phyloP scores from a whole-genome alignment of 2,888 invertebrate species.

The Acanthosoma haemorrhoidale region DNA sequence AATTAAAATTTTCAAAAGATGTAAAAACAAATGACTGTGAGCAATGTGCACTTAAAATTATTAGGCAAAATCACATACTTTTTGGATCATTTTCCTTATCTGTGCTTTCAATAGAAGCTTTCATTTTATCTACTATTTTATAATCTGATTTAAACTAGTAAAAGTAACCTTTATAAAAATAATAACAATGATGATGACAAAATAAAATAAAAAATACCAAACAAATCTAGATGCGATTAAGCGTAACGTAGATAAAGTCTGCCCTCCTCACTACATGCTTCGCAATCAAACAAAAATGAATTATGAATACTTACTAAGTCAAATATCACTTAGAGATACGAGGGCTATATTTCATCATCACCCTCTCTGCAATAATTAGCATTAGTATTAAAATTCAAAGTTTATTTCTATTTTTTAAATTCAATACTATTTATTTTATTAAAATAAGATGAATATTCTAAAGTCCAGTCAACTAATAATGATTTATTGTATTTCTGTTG shows the following conservation, averaged over 20 bases:
- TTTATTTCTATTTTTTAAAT: neutral
- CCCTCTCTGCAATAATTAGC: conserved; percentile 46
- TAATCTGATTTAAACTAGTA: neutral
- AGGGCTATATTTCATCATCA: conserved; percentile 48
- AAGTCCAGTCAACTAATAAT: too few relatives aligned
- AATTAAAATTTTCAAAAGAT: neutral
- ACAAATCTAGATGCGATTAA: conserved; percentile 11
- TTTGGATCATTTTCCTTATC: neutral
- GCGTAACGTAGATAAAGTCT: conserved; percentile 7
- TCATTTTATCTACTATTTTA: neutral
- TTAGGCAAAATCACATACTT: neutral
- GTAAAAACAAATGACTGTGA: neutral
- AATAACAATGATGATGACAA: neutral
- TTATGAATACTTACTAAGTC: conserved; percentile 11
- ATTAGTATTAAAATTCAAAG: conserved; percentile 6
- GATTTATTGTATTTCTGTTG: too few relatives aligned
- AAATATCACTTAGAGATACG: conserved; percentile 15
- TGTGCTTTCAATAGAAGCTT: neutral
- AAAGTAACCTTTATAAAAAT: neutral
- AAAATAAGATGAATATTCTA: too few relatives aligned
- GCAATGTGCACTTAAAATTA: conserved; percentile 6
- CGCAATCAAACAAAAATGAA: conserved; percentile 6
- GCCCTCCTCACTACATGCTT: neutral
- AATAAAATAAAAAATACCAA: neutral
- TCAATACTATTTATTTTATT: too few relatives aligned